Percentiles rank a stretch among this genome's conserved stretches.
Evolutionary conservation across 2,797 vertebrate species (phyloP).

Genomic region (Danio aesculapii): DNA sequence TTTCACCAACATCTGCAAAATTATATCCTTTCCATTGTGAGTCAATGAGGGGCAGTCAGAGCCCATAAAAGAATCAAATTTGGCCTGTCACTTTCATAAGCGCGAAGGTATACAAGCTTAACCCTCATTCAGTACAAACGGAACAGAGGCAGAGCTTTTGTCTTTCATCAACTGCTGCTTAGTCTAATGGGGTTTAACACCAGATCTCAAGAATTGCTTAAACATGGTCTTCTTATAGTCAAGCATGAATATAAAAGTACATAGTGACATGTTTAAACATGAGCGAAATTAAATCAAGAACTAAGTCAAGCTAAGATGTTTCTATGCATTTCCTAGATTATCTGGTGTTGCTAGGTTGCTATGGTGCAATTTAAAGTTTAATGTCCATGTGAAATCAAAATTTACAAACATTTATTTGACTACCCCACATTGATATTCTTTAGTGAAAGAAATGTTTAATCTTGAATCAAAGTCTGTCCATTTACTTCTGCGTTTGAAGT

Average conservation of each 20-base stretch:
- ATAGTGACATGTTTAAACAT: slow-evolving; percentile 1
- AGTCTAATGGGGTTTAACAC: slow-evolving; percentile 13
- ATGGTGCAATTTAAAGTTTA: no score
- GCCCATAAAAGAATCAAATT: slow-evolving; percentile 90
- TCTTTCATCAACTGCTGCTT: slow-evolving; percentile 12
- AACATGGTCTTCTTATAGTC: neutral
- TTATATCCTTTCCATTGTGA: slow-evolving; percentile 92
- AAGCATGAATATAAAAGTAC: neutral
- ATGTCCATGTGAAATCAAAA: no score
- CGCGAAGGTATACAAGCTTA: slow-evolving; percentile 86
- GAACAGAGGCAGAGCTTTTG: slow-evolving; percentile 16
- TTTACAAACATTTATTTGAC: no score
- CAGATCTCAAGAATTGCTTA: neutral
- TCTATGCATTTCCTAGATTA: no score
- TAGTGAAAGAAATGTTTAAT: no score
- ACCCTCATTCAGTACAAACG: slow-evolving; percentile 66
- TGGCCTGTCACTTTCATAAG: slow-evolving; percentile 90
- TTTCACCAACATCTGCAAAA: slow-evolving; percentile 91
- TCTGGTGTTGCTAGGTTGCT: no score
- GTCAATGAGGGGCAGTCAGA: slow-evolving; percentile 89
- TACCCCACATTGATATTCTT: no score
- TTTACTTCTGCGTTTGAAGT: no score
- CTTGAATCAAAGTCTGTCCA: no score
- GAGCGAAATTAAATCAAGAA: neutral
- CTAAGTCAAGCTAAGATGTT: no score